A percentile compares a stretch with the other conserved stretches of the same genome.
These are phyloP conservation scores for Protobothrops flavoviridis DNA, from an alignment of 2,113 vertebrate species.

Conservation along the genomic window DNA sequence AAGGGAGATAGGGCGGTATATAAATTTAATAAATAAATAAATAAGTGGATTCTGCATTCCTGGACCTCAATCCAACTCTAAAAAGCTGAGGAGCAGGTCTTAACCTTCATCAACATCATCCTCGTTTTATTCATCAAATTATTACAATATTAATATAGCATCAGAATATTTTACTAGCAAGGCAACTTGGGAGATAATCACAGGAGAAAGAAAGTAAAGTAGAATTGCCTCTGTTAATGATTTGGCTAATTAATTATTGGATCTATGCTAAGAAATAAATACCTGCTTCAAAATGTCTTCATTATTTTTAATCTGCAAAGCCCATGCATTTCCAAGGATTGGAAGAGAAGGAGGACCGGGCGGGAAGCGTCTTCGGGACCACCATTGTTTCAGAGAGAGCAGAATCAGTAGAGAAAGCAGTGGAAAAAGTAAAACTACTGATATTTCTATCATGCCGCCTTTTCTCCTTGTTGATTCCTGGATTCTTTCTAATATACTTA, in stretches of 20 bases:
- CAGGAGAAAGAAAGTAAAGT: background rate
- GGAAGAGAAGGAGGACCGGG: constrained; percentile 31
- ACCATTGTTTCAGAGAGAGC: background rate
- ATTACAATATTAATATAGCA: background rate
- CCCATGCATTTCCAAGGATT: constrained; percentile 37
- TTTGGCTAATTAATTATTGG: background rate
- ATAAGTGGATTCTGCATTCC: background rate
- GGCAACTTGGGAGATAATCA: background rate
- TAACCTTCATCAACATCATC: background rate
- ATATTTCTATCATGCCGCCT: background rate
- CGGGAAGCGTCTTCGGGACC: constrained; percentile 4
- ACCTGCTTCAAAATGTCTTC: constrained; percentile 19
- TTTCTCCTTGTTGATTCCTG: background rate
- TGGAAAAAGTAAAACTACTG: background rate
- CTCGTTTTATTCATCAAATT: background rate
- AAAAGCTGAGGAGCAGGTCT: background rate
- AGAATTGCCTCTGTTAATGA: background rate
- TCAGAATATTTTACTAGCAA: background rate
- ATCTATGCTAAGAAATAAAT: background rate
- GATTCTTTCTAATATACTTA: background rate
- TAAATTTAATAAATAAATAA: too few species aligned
- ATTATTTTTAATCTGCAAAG: constrained; percentile 6
- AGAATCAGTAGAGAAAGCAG: background rate
- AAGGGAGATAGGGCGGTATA: too few species aligned
- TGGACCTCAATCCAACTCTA: background rate